A percentile compares a stretch with the other conserved stretches of the same genome.
Conservation (phyloP, 1,140 invertebrate species). For the Acyrthosiphon pisum region DNA sequence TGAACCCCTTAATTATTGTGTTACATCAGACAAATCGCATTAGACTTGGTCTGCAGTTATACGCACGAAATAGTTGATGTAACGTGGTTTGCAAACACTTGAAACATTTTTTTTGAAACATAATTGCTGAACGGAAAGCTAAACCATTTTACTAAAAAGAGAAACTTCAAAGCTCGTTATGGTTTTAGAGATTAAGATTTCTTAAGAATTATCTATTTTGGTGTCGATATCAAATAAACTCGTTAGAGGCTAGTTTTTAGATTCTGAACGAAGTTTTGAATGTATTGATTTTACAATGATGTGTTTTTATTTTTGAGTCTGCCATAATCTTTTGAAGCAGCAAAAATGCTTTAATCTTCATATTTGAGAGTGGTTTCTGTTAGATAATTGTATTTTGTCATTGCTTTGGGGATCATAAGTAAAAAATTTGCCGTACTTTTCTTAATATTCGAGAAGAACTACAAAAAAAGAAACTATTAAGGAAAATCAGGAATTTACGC, state of each 20-base stretch:
- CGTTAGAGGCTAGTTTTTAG: background rate
- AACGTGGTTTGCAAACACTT: background rate
- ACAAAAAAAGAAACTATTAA: too few relatives aligned
- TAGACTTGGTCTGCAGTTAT: background rate
- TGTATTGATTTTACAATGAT: background rate
- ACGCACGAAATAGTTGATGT: background rate
- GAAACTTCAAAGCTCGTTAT: background rate
- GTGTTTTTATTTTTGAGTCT: background rate
- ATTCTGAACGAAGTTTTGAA: background rate
- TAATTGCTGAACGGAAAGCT: background rate
- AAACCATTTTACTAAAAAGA: background rate
- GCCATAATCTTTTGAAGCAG: too few relatives aligned
- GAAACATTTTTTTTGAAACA: background rate
- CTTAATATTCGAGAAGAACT: too few relatives aligned
- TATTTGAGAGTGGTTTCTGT: too few relatives aligned
- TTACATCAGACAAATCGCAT: conserved; percentile 26
- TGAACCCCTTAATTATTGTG: conserved; percentile 39
- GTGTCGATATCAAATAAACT: background rate
- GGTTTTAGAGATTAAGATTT: background rate
- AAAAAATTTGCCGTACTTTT: too few relatives aligned
- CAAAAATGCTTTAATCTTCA: too few relatives aligned
- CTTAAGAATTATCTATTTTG: background rate
- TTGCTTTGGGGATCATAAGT: too few relatives aligned
- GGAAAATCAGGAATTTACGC: too few relatives aligned
- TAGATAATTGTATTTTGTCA: too few relatives aligned